These are phyloP conservation scores for Sesia bembeciformis DNA, from an alignment of 2,888 invertebrate genomes.

Conservation along the genomic window DNA sequence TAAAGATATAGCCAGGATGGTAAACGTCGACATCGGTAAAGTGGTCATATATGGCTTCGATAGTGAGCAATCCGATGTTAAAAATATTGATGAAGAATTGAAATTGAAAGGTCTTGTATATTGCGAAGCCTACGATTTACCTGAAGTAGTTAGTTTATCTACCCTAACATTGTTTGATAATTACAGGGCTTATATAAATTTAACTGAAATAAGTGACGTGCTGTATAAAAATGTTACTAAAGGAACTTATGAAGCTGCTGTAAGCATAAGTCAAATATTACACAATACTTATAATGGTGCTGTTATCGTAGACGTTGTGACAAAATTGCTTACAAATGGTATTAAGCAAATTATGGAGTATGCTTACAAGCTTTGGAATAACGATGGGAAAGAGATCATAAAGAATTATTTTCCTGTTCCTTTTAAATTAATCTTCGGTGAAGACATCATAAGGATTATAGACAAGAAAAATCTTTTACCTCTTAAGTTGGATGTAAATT, in stretches of 20 bases:
- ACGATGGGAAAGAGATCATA: conserved; percentile 12
- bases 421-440: conserved; percentile 18
- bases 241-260: conserved; percentile 17
- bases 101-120: conserved; percentile 13
- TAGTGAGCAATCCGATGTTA: conserved; percentile 14
- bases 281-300: conserved; percentile 7
- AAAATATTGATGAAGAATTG: conserved; percentile 18
- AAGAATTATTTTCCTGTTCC: conserved; percentile 17
- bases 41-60: conserved; percentile 28
- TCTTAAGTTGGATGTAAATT: conserved; percentile 16
- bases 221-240: conserved; percentile 15
- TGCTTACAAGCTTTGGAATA: conserved; percentile 23
- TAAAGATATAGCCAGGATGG: conserved; percentile 29
- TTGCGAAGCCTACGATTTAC: conserved; percentile 17
- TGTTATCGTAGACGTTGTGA: conserved; percentile 13
- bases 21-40: conserved; percentile 21
- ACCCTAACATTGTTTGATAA: conserved; percentile 18
- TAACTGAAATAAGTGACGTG: conserved; percentile 12
- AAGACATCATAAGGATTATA: conserved; percentile 17
- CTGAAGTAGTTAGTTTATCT: conserved; percentile 3
- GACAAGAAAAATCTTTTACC: conserved; percentile 16
- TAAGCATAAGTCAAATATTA: conserved; percentile 16
- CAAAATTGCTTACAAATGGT: conserved; percentile 14
- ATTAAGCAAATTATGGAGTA: conserved; percentile 14
- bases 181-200: conserved; percentile 21